Evolutionary conservation across 2,113 vertebrate species (phyloP).

Genomic region (Myiagra hebetior): DNA sequence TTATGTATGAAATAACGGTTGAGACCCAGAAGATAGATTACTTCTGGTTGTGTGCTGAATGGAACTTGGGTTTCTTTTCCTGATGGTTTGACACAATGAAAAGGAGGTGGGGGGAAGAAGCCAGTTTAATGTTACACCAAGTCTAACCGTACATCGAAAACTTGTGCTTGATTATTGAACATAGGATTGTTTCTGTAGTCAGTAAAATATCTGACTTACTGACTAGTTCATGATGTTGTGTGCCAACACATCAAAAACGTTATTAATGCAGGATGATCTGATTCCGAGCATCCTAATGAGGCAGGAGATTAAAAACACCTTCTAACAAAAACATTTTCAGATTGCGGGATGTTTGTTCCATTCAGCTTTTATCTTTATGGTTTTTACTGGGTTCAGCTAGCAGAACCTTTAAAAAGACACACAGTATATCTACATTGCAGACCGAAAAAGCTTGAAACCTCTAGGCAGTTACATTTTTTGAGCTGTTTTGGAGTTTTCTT

Average conservation of each 20-base stretch:
- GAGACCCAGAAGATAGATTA: not conserved
- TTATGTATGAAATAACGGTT: not conserved
- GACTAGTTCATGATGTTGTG: accelerated
- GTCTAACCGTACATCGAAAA: not conserved
- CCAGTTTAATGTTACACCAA: not conserved
- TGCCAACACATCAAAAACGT: not conserved
- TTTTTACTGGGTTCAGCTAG: not conserved
- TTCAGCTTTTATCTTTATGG: not conserved
- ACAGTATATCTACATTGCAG: not conserved
- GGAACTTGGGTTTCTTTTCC: not conserved
- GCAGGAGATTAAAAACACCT: not conserved
- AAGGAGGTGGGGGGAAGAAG: not conserved
- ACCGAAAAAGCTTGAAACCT: not conserved
- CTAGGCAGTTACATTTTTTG: not conserved
- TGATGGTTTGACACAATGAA: not conserved
- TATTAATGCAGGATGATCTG: not conserved
- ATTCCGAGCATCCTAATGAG: not conserved
- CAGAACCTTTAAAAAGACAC: not conserved
- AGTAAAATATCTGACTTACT: not conserved
- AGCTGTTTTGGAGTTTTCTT: not conserved
- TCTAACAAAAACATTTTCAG: not conserved
- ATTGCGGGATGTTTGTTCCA: not conserved
- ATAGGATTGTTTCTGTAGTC: not conserved
- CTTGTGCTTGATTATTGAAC: not conserved
- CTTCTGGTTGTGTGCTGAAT: not conserved